phyloP scores from a whole-genome alignment of 2,888 invertebrate genomes.

The Polymixis flavicincta region DNA sequence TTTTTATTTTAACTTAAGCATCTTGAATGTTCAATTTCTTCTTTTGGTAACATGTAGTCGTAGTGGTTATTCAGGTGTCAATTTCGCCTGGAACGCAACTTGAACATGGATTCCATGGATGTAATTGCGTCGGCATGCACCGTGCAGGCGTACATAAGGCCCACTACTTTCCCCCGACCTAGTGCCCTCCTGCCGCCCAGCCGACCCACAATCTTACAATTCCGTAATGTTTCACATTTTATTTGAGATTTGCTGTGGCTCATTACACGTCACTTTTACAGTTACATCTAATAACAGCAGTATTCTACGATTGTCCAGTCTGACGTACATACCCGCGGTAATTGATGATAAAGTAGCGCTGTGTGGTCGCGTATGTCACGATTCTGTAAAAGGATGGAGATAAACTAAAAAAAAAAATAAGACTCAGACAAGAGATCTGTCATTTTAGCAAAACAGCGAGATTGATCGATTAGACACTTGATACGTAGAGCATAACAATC shows the following conservation, averaged over 20 bases:
- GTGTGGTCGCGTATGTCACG: slow-evolving; percentile 53
- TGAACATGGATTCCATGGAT: slow-evolving; percentile 67
- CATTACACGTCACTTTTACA: slow-evolving; percentile 81
- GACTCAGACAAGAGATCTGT: slow-evolving; percentile 21
- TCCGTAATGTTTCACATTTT: slow-evolving; percentile 87
- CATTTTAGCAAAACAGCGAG: slow-evolving; percentile 16
- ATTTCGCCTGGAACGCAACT: slow-evolving; percentile 49
- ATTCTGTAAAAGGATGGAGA: slow-evolving; percentile 22
- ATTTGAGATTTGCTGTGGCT: slow-evolving; percentile 83
- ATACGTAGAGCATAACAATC: slow-evolving; percentile 6
- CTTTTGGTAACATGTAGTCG: slow-evolving; percentile 9
- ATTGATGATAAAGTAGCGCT: slow-evolving; percentile 65
- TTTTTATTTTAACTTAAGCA: slow-evolving; percentile 31
- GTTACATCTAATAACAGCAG: slow-evolving; percentile 79
- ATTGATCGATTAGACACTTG: slow-evolving; percentile 50
- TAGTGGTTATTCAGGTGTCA: slow-evolving; percentile 46
- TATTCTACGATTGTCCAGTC: slow-evolving; percentile 72
- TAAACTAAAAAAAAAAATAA: slow-evolving; percentile 27
- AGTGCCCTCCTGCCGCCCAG: slow-evolving; percentile 85
- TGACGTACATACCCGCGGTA: slow-evolving; percentile 61
- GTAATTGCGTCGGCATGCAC: slow-evolving; percentile 84
- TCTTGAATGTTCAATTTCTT: slow-evolving; percentile 23
- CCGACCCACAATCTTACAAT: slow-evolving; percentile 87
- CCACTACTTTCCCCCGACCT: slow-evolving; percentile 90
- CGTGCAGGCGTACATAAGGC: slow-evolving; percentile 79